Conservation (phyloP, 2,888 invertebrate species). For the Cheilosia grossa region DNA sequence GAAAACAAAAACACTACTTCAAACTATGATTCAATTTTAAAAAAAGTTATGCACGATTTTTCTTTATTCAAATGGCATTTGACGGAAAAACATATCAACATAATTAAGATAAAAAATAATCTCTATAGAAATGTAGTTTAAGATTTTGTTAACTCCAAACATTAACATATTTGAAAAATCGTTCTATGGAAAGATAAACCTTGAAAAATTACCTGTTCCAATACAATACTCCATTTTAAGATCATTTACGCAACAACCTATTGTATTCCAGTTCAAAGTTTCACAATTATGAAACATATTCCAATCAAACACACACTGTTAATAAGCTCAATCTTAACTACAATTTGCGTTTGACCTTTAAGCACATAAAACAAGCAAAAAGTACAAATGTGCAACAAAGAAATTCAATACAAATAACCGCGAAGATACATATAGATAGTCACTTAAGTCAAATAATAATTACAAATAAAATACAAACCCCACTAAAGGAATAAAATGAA, state of each 20-base stretch:
- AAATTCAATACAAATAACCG: conserved; percentile 9
- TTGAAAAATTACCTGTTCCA: conserved; percentile 48
- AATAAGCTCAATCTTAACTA: conserved; percentile 12
- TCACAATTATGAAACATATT: conserved; percentile 1
- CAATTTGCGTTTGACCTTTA: conserved; percentile 54
- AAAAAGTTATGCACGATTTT: no score
- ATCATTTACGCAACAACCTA: conserved; percentile 1
- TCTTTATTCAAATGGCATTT: not conserved
- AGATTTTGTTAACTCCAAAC: not conserved
- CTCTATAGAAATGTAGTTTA: no score
- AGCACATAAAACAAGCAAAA: conserved; percentile 16
- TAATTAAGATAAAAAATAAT: not conserved
- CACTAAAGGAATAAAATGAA: conserved; percentile 47
- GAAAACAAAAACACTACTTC: not conserved
- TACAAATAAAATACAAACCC: conserved; percentile 41
- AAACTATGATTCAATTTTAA: no score
- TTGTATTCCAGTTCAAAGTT: not conserved
- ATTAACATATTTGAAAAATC: conserved; percentile 15
- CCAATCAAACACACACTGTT: not conserved
- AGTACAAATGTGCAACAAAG: conserved; percentile 16
- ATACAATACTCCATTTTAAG: conserved; percentile 37
- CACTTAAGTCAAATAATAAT: not conserved
- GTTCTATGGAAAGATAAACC: conserved; percentile 10
- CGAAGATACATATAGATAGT: not conserved
- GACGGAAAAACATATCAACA: not conserved